Percentiles rank a stretch among this genome's conserved stretches.
Conservation (phyloP, 2,797 vertebrate genomes). For the Graptemys geographica region DNA sequence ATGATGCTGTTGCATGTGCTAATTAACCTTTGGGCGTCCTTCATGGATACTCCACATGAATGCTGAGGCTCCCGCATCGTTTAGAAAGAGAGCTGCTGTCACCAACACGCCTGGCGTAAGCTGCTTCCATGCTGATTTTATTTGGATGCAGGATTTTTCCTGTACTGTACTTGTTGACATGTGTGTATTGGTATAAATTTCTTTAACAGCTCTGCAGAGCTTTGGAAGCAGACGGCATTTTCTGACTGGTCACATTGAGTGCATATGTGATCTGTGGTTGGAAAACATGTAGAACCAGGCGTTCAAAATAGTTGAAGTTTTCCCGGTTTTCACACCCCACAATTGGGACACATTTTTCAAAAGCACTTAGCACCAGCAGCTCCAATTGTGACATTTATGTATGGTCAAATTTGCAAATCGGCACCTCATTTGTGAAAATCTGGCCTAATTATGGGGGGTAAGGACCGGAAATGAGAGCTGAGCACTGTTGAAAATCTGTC, state of each 20-base stretch:
- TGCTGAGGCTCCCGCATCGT: neutral
- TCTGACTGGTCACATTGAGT: neutral
- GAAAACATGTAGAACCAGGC: conserved; percentile 20
- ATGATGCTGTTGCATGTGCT: neutral
- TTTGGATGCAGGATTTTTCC: neutral
- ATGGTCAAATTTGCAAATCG: neutral
- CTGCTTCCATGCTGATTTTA: neutral
- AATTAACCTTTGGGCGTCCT: neutral
- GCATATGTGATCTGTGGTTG: neutral
- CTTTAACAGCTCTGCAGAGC: neutral
- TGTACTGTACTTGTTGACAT: neutral
- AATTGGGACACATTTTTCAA: neutral
- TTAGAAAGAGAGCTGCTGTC: neutral
- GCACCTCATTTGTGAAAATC: neutral
- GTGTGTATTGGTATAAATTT: neutral
- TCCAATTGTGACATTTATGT: neutral
- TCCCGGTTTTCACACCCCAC: neutral
- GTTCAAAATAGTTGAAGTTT: neutral
- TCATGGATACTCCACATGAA: neutral
- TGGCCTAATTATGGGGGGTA: neutral
- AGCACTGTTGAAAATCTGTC: neutral
- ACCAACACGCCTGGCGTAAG: neutral
- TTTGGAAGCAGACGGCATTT: neutral
- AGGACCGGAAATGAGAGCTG: neutral
- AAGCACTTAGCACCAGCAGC: neutral